Evolutionary conservation across 2,797 vertebrate species (phyloP).

Genomic region (Tragelaphus eurycerus): DNA sequence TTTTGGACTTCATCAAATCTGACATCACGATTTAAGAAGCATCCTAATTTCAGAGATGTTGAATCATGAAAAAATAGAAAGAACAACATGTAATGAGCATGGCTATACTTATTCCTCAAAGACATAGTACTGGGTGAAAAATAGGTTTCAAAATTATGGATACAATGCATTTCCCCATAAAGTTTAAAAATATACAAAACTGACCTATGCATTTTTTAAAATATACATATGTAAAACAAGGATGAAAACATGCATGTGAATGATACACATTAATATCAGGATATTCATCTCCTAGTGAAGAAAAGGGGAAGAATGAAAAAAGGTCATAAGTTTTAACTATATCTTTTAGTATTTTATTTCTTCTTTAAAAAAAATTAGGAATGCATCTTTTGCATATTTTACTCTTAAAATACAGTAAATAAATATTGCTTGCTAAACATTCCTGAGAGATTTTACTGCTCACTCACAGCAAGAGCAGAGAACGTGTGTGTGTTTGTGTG

Average conservation of each 20-base stretch:
- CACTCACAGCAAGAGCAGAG: background rate
- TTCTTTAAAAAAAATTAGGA: background rate
- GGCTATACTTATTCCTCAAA: background rate
- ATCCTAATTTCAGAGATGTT: background rate
- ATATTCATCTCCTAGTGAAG: background rate
- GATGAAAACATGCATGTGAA: background rate
- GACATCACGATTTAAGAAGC: background rate
- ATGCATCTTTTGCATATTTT: background rate
- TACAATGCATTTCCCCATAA: background rate
- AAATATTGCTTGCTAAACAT: background rate
- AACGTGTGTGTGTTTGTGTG: no score
- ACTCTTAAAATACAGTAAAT: background rate
- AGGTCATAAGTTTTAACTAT: background rate
- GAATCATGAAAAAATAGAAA: background rate
- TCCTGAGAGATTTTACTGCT: background rate
- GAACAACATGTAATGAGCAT: background rate
- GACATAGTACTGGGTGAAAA: background rate
- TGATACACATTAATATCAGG: background rate
- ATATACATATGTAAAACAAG: background rate
- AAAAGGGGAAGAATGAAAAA: background rate
- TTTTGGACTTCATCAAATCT: background rate
- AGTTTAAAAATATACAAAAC: background rate
- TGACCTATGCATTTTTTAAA: background rate
- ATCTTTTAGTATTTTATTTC: background rate
- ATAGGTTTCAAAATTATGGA: background rate